Base-by-base conservation (phyloP, 2,888 invertebrate species). In the Physocephala rufipes region DNA sequence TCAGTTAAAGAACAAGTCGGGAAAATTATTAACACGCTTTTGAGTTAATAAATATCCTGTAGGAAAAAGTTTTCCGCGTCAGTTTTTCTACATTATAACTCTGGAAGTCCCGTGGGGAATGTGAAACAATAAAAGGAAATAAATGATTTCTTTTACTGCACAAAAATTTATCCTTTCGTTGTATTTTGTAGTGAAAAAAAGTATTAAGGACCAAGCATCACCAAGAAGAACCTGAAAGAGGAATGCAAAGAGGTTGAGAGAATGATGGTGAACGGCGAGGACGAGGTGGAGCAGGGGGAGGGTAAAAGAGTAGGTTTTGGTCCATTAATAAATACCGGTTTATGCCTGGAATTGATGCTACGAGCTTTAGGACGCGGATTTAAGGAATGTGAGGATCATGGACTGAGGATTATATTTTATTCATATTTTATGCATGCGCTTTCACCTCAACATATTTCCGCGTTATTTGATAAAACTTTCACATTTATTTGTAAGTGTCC, bases 21-120 rank as follows among this genome's bases (percentile, higher is more conserved):
- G 71, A 66, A 71, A 71, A 73, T 73, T 73, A 73, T 73, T 71
- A 73, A 73, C 73, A 71, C 66, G 53, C 47, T 67, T 19, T 62
- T 43, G 51, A 71, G 73, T 73, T 69, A 68, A 73, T 73, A 73
- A 71, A 73, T 71, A 66, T 64, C 62, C 71, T 53, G 69, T 43
- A 70, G 61, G n/a, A 43, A 69, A 71, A 73, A 71, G 65, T 73
- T 73, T 73, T 69, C 51, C 30, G 71, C 73, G 58, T 49, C 61
- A 49, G 53, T 45, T 59, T 30, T 71, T 67, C 26, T 26, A 45
- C 21, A 30, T 16, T 43, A 24, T 58, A 65, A 63, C 47, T 68
- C n/a, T 66, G 26, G 36, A 47, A 12, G 67, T 70, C 66, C 69
- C 67, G 53, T 24, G 73, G 71, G 73, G 71, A 73, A 73, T 73